Evolutionary conservation across 1,140 invertebrate species (phyloP).

Genomic region (Lanistes nyassanus): DNA sequence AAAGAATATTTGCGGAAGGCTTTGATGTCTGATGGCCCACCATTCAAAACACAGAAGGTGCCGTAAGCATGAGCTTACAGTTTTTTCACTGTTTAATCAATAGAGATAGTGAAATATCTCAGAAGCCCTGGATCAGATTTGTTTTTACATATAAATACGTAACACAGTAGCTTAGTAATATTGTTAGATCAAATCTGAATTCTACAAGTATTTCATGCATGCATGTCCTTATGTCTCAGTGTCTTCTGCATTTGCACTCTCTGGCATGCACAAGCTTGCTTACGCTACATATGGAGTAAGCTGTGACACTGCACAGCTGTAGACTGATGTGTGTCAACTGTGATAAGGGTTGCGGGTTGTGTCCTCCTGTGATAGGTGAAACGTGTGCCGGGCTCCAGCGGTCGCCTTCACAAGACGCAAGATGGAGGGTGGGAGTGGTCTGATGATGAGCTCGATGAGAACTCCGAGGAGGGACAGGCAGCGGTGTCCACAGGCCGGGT

Average conservation of each 20-base stretch:
- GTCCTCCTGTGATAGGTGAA: constrained; percentile 59
- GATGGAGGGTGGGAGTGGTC: constrained; percentile 99
- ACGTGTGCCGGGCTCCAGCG: constrained; percentile 87
- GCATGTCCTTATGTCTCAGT: too few species aligned
- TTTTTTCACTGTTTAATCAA: not conserved
- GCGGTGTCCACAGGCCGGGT: constrained; percentile 49
- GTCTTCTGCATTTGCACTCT: too few species aligned
- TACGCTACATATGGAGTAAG: too few species aligned
- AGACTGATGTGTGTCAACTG: not conserved
- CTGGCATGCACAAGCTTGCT: too few species aligned
- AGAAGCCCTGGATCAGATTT: too few species aligned
- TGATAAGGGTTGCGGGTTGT: too few species aligned
- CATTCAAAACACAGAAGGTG: constrained; percentile 84
- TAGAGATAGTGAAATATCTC: too few species aligned
- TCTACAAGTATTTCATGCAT: not conserved
- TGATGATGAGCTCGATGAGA: constrained; percentile 80
- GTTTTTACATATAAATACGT: too few species aligned
- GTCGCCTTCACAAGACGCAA: constrained; percentile 90
- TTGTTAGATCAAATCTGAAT: not conserved
- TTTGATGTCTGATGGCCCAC: constrained; percentile 84
- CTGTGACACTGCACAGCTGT: too few species aligned
- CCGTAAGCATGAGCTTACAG: constrained; percentile 19
- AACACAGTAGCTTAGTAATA: too few species aligned
- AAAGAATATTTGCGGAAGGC: constrained; percentile 93
- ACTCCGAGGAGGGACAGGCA: constrained; percentile 58